These are phyloP conservation scores for Eupithecia centaureata DNA, from an alignment of 2,888 invertebrate species.

Conservation along the genomic window DNA sequence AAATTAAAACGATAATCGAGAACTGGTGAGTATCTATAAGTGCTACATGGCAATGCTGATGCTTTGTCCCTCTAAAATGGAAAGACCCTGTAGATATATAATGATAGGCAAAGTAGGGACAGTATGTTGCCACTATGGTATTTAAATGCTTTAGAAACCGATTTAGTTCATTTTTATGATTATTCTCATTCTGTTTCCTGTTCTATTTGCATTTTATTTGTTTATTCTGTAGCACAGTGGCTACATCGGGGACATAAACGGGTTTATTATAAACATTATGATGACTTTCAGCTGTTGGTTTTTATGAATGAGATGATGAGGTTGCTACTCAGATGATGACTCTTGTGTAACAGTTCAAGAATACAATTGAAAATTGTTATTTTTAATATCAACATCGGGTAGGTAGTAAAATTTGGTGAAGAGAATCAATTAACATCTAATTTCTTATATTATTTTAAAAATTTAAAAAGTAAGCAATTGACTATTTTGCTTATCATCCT, in stretches of 20 bases:
- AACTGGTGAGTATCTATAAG: no score
- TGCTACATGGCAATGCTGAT: no score
- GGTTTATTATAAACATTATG: conserved; percentile 43
- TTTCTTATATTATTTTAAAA: no score
- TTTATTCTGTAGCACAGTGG: conserved; percentile 41
- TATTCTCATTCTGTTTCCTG: conserved; percentile 25
- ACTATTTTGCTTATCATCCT: no score
- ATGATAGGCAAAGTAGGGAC: no score
- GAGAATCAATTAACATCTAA: no score
- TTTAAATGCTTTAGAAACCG: background rate
- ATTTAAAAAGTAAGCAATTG: no score
- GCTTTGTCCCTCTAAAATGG: background rate
- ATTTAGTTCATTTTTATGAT: background rate
- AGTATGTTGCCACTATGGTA: no score
- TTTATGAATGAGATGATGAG: background rate
- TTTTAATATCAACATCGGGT: no score
- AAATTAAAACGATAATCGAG: no score
- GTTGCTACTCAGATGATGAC: background rate
- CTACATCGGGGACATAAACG: conserved; percentile 39
- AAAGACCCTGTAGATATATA: background rate
- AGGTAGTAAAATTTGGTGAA: no score
- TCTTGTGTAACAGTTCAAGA: background rate
- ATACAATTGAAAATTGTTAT: background rate
- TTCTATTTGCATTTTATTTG: conserved; percentile 40
- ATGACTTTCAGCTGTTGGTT: conserved; percentile 17